Conservation (phyloP, 2,113 vertebrate species). For the Vidua macroura region DNA sequence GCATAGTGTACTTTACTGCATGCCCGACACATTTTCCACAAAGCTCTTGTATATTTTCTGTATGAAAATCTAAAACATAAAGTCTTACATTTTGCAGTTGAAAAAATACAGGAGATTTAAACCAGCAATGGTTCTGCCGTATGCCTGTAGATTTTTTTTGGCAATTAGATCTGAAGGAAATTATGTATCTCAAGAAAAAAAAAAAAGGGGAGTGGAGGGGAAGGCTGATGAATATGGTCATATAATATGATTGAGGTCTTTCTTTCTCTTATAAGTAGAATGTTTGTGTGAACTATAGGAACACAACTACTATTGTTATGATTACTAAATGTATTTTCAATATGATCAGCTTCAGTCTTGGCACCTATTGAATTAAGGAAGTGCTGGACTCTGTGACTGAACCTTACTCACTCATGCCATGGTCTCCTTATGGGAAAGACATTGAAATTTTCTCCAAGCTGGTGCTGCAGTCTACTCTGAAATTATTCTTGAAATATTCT, state of each 20-base stretch:
- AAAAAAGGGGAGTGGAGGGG: neutral
- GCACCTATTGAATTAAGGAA: neutral
- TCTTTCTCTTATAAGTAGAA: neutral
- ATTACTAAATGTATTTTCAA: neutral
- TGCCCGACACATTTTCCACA: slow-evolving; percentile 16
- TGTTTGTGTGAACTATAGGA: neutral
- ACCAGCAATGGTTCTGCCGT: slow-evolving; percentile 22
- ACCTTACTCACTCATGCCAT: neutral
- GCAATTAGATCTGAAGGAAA: slow-evolving; percentile 41
- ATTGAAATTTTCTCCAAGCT: neutral
- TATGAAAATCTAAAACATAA: slow-evolving; percentile 37
- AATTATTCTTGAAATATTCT: neutral
- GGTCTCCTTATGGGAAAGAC: accelerated
- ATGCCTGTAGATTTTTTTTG: slow-evolving; percentile 26
- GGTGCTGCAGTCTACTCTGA: neutral
- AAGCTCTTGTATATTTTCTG: slow-evolving; percentile 60
- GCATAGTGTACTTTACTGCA: neutral
- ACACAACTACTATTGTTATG: neutral
- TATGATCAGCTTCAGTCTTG: neutral
- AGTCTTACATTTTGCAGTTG: slow-evolving; percentile 34
- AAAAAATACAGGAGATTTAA: slow-evolving; percentile 53
- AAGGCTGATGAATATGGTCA: neutral
- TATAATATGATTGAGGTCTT: neutral
- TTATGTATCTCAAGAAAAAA: neutral
- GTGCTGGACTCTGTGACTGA: neutral